phyloP scores from a whole-genome alignment of 2,797 vertebrate species.

The Takifugu rubripes region DNA sequence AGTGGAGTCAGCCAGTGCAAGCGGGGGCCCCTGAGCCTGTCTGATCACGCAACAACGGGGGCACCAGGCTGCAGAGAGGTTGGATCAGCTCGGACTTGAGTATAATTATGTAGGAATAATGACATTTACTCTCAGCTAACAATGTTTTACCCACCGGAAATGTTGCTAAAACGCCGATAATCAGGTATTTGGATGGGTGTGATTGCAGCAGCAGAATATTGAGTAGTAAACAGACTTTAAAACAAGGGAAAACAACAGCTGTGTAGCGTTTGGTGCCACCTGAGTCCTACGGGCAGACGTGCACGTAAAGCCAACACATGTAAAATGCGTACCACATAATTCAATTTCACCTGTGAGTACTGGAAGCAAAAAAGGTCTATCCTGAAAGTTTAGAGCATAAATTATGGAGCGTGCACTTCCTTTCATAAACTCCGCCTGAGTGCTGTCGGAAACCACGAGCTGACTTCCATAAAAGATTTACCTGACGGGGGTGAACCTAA shows the following conservation, averaged over 20 bases:
- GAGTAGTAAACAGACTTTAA: too few relatives aligned
- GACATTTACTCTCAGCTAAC: not conserved
- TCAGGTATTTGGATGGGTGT: too few relatives aligned
- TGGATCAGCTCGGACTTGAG: conserved; percentile 9
- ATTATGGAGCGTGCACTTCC: conserved; percentile 38
- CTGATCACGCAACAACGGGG: conserved; percentile 62
- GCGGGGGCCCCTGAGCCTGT: conserved; percentile 60
- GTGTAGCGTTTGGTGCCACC: not conserved
- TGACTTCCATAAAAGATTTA: conserved; percentile 34
- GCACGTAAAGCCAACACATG: too few relatives aligned
- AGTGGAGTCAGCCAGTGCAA: conserved; percentile 62
- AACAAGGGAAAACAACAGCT: not conserved
- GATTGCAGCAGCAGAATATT: too few relatives aligned
- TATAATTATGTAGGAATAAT: not conserved
- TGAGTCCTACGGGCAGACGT: not conserved
- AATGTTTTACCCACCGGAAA: too few relatives aligned
- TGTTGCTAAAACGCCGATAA: too few relatives aligned
- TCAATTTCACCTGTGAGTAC: not conserved
- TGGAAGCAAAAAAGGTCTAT: conserved; percentile 18
- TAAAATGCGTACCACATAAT: not conserved
- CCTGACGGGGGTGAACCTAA: conserved; percentile 13
- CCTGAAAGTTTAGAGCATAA: conserved; percentile 15
- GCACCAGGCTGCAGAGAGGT: conserved; percentile 22
- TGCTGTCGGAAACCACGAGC: conserved; percentile 26
- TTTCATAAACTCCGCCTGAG: conserved; percentile 26